Evolutionary conservation across 2,113 vertebrate species (phyloP), one percentile per base, ranked within the genome.

Genomic region (Irena cyanogastra): DNA sequence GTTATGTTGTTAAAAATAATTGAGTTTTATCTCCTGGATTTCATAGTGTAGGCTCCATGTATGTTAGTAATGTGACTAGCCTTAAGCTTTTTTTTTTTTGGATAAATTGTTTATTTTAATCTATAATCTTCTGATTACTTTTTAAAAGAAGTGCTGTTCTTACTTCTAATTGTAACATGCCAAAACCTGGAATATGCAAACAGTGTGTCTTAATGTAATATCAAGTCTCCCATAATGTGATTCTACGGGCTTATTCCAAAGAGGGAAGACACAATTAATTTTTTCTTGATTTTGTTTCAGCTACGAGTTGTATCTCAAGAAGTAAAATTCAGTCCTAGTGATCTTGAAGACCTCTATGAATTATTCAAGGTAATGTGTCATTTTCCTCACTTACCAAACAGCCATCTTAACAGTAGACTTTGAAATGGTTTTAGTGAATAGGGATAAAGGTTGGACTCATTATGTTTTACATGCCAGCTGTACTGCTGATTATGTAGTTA

Each of bases 241-340:
- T 83, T 65, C 13, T 56, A 27, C 3, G 3, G 31, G 5, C 13
- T 45, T 57, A 70, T 53, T 81, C n/a, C 11, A 60, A 80, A 54
- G 53, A 75, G 23, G 12, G 6, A 65, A 63, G 63, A 22, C 18
- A 76, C 28, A 60, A 85, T 72, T 83, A 69, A 17, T 53, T 91
- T 87, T 80, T 39, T 86, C 76, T 87, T 78, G 14, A 83, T 97
- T 92, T 70, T 95, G n/a, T 97, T 91, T 95, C 95, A 99, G 99
- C 97, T 99, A 39, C 98, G 99, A 64, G 99, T 99, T 87, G 98
- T 99, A 75, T 99, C 98, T 74, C 99, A 99, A 94, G 99, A 99
- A 80, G 98, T 99, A 89, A 98, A 98, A 96, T 98, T 99, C 91
- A 98, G 89, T 83, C 90, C 97, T 50, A 93, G 97, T 75, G 98